A percentile compares a stretch with the other conserved stretches of the same genome.
Evolutionary conservation across 2,113 vertebrate species (phyloP).

Genomic region (Phoenicopterus ruber): DNA sequence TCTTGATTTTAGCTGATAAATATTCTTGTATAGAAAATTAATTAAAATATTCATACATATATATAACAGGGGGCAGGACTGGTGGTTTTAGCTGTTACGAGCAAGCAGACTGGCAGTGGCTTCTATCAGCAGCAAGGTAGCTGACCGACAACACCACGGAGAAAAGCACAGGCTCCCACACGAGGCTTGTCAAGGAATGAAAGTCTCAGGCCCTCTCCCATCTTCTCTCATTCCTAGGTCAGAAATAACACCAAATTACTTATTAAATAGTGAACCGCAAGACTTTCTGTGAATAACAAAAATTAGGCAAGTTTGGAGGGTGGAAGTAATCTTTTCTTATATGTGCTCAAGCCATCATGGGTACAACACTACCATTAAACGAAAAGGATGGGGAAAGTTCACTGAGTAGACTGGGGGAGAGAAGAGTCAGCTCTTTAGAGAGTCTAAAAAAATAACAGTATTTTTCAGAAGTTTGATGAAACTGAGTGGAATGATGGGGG

Average conservation of each 20-base stretch:
- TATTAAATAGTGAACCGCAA: neutral
- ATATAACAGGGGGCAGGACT: neutral
- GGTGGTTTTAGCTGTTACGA: neutral
- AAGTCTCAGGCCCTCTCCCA: neutral
- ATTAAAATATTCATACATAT: neutral
- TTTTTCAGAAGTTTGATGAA: neutral
- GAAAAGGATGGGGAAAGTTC: neutral
- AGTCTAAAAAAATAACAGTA: neutral
- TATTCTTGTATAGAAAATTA: neutral
- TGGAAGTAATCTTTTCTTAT: neutral
- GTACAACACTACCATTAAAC: neutral
- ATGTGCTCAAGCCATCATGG: neutral
- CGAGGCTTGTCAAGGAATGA: neutral
- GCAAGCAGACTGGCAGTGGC: neutral
- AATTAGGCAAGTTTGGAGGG: neutral
- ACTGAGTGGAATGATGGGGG: neutral
- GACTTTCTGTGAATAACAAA: neutral
- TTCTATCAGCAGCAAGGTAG: neutral
- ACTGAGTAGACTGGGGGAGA: neutral
- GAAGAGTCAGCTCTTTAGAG: neutral
- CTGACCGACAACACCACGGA: neutral
- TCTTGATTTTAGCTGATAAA: slow-evolving; percentile 7
- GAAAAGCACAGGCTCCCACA: neutral
- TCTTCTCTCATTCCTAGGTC: neutral
- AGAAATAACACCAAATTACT: neutral